Evolutionary conservation across 2,888 invertebrate genomes (phyloP).

Genomic region (Andrena fulva): DNA sequence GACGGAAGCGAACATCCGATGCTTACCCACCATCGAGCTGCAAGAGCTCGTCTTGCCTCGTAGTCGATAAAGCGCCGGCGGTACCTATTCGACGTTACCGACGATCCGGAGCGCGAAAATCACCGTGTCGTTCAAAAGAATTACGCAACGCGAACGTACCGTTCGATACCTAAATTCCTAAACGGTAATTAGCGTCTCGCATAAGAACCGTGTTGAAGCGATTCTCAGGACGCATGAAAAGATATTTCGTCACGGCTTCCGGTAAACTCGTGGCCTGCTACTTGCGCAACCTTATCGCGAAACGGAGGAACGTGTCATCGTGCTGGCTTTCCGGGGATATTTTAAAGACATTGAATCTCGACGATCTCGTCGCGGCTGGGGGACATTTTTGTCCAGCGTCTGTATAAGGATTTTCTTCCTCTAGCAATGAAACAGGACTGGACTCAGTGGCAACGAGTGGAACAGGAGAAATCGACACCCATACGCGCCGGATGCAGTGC

Average conservation of each 20-base stretch:
- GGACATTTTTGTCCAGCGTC: too few species aligned
- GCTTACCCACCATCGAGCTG: background rate
- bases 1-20: background rate
- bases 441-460: too few species aligned
- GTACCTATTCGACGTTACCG: background rate
- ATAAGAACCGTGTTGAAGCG: background rate
- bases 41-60: background rate
- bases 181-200: background rate
- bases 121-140: background rate
- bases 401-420: too few species aligned
- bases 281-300: constrained; percentile 2
- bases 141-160: background rate
- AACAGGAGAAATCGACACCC: background rate
- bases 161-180: too few species aligned
- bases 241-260: constrained; percentile 1
- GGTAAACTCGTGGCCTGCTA: background rate
- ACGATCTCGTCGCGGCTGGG: too few species aligned
- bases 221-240: background rate
- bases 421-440: too few species aligned
- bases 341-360: too few species aligned
- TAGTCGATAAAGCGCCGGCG: background rate
- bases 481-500: constrained; percentile 3
- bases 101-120: background rate
- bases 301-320: too few species aligned
- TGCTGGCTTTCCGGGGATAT: too few species aligned